Percentiles rank a stretch among this genome's conserved stretches.
These are phyloP conservation scores for Emydocephalus ijimae DNA, from an alignment of 2,113 vertebrate genomes.

Conservation along the genomic window DNA sequence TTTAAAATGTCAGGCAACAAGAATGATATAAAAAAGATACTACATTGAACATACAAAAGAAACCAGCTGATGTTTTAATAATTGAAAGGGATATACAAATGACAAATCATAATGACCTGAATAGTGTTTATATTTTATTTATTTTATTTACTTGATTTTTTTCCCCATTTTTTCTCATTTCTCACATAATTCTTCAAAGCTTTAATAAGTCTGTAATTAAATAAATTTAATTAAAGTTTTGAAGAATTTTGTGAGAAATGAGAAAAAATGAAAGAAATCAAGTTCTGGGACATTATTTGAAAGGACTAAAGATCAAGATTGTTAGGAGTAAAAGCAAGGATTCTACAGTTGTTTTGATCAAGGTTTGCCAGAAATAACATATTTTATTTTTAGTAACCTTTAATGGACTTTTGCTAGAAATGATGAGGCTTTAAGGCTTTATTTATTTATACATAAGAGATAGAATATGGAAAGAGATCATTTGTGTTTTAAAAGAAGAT, in stretches of 20 bases:
- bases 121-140: neutral
- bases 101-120: neutral
- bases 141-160: too few relatives aligned
- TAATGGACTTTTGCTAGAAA: neutral
- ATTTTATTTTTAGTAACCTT: neutral
- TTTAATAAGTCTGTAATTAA: too few relatives aligned
- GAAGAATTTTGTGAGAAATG: neutral
- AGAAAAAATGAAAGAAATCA: neutral
- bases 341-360: neutral
- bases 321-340: neutral
- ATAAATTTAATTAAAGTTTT: neutral
- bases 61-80: neutral
- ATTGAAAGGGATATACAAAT: neutral
- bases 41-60: neutral
- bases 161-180: too few relatives aligned
- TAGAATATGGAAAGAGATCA: neutral
- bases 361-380: neutral
- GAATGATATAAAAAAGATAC: neutral
- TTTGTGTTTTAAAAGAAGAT: neutral
- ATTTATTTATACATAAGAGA: neutral
- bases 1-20: neutral
- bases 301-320: neutral
- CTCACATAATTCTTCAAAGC: too few relatives aligned
- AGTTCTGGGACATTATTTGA: neutral
- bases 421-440: neutral